Evolutionary conservation across 2,888 invertebrate species (phyloP).

Genomic region (Odontocolon sp.): DNA sequence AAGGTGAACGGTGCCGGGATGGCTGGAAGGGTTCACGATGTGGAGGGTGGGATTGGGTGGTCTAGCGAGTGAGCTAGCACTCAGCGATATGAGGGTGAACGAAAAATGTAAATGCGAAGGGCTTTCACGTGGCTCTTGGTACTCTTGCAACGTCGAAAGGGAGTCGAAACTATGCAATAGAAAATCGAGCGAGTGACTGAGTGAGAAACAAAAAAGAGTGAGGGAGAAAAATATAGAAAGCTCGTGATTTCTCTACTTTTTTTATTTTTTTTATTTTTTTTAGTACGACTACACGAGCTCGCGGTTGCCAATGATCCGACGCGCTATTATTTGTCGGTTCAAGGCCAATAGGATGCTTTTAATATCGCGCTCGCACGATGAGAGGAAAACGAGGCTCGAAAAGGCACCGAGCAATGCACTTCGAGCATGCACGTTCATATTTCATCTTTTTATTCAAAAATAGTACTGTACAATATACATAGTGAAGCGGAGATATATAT

Average conservation of each 20-base stretch:
- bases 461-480: not conserved
- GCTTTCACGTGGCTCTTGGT: constrained; percentile 65
- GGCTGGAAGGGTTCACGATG: constrained; percentile 1
- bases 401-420: constrained; percentile 32
- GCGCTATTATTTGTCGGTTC: constrained; percentile 54
- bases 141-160: constrained; percentile 44
- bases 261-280: constrained; percentile 21
- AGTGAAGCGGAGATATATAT: constrained; percentile 12
- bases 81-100: constrained; percentile 73
- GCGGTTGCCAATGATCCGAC: constrained; percentile 55
- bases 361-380: constrained; percentile 42
- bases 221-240: constrained; percentile 38
- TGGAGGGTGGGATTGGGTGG: constrained; percentile 13
- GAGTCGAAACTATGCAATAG: constrained; percentile 43
- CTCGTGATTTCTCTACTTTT: constrained; percentile 13
- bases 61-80: constrained; percentile 62
- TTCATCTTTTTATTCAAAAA: constrained; percentile 39
- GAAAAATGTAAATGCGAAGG: constrained; percentile 68
- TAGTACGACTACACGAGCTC: constrained; percentile 31
- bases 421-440: constrained; percentile 31
- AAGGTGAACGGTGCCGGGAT: constrained; percentile 37
- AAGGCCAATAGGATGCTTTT: constrained; percentile 57
- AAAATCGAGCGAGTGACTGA: constrained; percentile 12
- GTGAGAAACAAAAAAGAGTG: constrained; percentile 6
- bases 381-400: constrained; percentile 21